Conservation (phyloP, 2,888 invertebrate genomes). For the Sialis fuliginosa region DNA sequence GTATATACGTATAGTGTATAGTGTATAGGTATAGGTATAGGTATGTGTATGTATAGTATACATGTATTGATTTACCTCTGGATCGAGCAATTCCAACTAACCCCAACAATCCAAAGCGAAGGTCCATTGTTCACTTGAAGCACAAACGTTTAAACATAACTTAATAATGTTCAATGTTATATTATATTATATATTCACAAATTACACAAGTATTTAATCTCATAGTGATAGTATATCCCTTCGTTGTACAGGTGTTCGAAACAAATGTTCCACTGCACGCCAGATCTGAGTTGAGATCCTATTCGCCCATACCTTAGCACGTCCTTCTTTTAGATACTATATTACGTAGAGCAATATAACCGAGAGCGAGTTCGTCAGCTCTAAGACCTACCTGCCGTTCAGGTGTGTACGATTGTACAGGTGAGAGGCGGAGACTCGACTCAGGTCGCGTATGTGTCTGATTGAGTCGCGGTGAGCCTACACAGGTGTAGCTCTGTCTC, state of each 20-base stretch:
- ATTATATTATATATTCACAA: too few relatives aligned
- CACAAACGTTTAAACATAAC: too few relatives aligned
- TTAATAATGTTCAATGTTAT: too few relatives aligned
- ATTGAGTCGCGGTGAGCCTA: neutral
- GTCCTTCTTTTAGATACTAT: neutral
- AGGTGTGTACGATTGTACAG: neutral
- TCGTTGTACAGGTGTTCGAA: too few relatives aligned
- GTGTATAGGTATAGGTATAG: neutral
- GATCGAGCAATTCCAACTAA: too few relatives aligned
- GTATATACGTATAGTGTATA: neutral
- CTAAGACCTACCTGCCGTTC: conserved; percentile 8
- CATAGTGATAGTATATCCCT: too few relatives aligned
- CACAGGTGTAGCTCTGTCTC: neutral
- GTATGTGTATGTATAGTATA: neutral
- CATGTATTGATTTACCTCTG: neutral
- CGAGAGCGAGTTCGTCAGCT: conserved; percentile 8
- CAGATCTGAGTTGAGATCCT: too few relatives aligned
- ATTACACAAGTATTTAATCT: too few relatives aligned
- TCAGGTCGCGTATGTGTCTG: neutral
- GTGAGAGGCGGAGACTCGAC: neutral
- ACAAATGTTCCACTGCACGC: too few relatives aligned
- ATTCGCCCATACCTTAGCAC: conserved; percentile 3
- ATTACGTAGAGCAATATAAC: too few relatives aligned
- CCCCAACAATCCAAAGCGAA: too few relatives aligned
- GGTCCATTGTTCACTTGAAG: too few relatives aligned